Percentiles rank a stretch among this genome's conserved stretches.
These are phyloP conservation scores for Microvelia longipes DNA, from an alignment of 1,140 invertebrate species.

Conservation along the genomic window DNA sequence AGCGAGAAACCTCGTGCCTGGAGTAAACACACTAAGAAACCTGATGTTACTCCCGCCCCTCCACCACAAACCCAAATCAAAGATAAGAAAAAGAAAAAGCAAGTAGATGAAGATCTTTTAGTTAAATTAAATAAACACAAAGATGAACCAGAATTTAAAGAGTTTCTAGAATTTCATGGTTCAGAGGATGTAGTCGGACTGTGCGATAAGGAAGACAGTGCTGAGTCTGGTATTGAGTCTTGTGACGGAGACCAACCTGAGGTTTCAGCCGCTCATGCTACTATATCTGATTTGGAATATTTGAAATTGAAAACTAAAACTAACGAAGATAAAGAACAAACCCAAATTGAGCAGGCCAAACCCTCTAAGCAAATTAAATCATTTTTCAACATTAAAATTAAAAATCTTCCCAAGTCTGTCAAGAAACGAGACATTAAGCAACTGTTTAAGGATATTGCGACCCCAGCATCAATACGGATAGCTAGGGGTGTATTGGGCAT, in stretches of 20 bases:
- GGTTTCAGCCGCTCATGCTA: conserved; percentile 42
- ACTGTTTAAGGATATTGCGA: conserved; percentile 62
- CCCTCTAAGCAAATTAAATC: conserved; percentile 16
- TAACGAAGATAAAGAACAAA: conserved; percentile 33
- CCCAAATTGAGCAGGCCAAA: conserved; percentile 20
- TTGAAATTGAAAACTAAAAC: conserved; percentile 25
- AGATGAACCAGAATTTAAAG: conserved; percentile 74
- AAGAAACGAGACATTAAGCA: conserved; percentile 66
- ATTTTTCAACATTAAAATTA: conserved; percentile 36
- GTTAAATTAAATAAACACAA: conserved; percentile 45
- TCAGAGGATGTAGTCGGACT: conserved; percentile 27
- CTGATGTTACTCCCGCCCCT: conserved; percentile 24
- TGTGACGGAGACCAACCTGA: conserved; percentile 6
- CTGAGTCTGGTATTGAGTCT: conserved; percentile 14
- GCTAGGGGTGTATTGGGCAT: conserved; percentile 66
- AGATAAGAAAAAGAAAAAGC: conserved; percentile 27
- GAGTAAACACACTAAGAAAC: conserved; percentile 62
- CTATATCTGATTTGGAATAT: conserved; percentile 53
- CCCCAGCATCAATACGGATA: conserved; percentile 53
- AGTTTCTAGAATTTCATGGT: conserved; percentile 69
- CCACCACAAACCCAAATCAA: background rate
- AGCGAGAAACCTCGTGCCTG: conserved; percentile 70
- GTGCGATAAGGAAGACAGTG: conserved; percentile 12
- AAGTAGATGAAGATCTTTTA: conserved; percentile 20
- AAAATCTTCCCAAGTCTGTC: conserved; percentile 48